These are phyloP conservation scores for Colossoma macropomum DNA, from an alignment of 2,113 vertebrate species.

Conservation along the genomic window DNA sequence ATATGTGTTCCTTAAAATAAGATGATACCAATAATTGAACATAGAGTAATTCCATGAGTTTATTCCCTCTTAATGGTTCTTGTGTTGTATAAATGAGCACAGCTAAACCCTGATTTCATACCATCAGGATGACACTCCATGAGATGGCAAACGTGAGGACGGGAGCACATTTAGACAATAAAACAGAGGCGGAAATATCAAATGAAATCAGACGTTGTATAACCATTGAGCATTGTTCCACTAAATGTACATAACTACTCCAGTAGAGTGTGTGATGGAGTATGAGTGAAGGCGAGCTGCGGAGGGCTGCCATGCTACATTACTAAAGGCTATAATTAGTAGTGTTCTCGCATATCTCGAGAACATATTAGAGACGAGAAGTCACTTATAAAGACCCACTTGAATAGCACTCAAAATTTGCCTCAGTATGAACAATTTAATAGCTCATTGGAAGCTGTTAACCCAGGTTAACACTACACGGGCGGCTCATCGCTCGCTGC, in stretches of 20 bases:
- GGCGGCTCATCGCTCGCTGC: slow-evolving; percentile 65
- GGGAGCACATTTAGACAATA: neutral
- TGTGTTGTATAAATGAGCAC: neutral
- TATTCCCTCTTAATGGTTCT: neutral
- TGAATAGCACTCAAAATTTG: slow-evolving; percentile 71
- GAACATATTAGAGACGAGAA: slow-evolving; percentile 72
- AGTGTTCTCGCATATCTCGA: slow-evolving; percentile 72
- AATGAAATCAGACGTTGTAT: slow-evolving; percentile 68
- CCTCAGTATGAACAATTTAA: slow-evolving; percentile 72
- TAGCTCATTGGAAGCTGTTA: slow-evolving; percentile 76
- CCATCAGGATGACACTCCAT: neutral
- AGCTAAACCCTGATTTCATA: neutral
- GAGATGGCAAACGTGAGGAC: neutral
- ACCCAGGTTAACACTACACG: slow-evolving; percentile 74
- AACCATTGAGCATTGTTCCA: slow-evolving; percentile 69
- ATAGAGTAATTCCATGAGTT: neutral
- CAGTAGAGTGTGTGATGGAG: slow-evolving; percentile 27
- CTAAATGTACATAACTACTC: slow-evolving; percentile 51
- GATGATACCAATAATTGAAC: neutral
- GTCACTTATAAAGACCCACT: slow-evolving; percentile 73
- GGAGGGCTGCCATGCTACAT: slow-evolving; percentile 61
- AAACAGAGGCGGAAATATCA: slow-evolving; percentile 38
- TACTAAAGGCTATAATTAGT: slow-evolving; percentile 74
- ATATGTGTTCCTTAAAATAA: too few species aligned
- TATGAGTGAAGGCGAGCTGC: slow-evolving; percentile 57